Base-by-base conservation (phyloP, 2,888 invertebrate genomes). In the Morinoia aosen region DNA sequence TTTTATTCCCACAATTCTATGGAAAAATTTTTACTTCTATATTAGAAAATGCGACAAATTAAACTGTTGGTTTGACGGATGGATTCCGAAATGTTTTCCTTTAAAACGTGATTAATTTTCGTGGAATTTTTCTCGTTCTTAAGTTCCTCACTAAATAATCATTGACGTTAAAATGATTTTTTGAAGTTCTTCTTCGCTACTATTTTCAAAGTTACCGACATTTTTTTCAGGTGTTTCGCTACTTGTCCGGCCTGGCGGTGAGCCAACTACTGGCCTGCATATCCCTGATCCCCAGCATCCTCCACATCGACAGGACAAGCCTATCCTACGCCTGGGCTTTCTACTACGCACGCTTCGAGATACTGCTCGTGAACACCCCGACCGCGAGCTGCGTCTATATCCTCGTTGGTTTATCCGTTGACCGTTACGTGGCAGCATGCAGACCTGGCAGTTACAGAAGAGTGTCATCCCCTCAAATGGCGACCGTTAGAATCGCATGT, bases 361-460 rank as follows among this genome's bases (percentile, higher is more conserved):
- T 97, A 95, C 97, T 97, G 0, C 96, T 97, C 96, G 97, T 97
- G 58, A 97, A 97, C 96, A 97, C 97, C 4, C 97, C 97, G 96
- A 97, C 97, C 97, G 97, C 97, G 7, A 97, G 97, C 61, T 97
- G 97, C 95, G 97, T 97, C 16, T 97, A 97, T 97, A 97, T 97
- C 95, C 97, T 97, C 14, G 97, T 97, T 7, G 97, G 97, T 91
- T 97, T 97, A 40, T 97, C 97, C 4, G 97, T 97, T 25, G 97
- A 97, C 96, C 97, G 97, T 64, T 97, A 97, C 97, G 97, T 97
- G 96, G 97, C 97, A 5, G 97, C 97, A 12, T 97, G 97, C 96
- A 97, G 97, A 40, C 97, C 97, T 25, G 97, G 97, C 95, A 97
- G 97, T 40, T 97, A 97, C 97, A 97, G 97, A 3, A 96, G 96